Conservation (phyloP, 35 echinoderm and acorn worm genomes). For the Ptychodera flava region DNA sequence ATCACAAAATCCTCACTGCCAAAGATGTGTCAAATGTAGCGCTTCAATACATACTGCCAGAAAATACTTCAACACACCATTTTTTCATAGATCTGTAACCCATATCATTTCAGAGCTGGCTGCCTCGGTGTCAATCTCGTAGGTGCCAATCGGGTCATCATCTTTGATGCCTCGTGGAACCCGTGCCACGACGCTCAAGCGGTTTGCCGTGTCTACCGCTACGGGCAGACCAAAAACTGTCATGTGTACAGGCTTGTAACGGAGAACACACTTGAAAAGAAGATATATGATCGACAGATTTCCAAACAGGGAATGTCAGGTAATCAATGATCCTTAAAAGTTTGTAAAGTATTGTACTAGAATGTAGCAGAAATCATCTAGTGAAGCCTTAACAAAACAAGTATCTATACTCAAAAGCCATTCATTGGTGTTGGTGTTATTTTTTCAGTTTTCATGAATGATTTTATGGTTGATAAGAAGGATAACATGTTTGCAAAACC, state of each 20-base stretch:
- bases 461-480: too few species aligned
- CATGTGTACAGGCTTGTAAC: constrained; percentile 91
- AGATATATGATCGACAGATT: constrained; percentile 97
- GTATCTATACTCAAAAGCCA: too few species aligned
- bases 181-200: constrained; percentile 95
- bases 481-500: too few species aligned
- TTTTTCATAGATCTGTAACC: too few species aligned
- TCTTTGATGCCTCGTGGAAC: constrained; percentile 97
- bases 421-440: too few species aligned
- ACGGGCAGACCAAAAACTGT: constrained; percentile 83
- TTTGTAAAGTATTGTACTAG: neutral
- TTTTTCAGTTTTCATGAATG: too few species aligned
- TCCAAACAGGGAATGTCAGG: constrained; percentile 98
- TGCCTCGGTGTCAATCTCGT: constrained; percentile 91
- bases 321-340: neutral
- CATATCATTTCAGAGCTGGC: constrained; percentile 77
- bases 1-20: too few species aligned
- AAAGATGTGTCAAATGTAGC: too few species aligned
- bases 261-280: constrained; percentile 95
- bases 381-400: too few species aligned
- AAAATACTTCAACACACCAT: too few species aligned
- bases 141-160: constrained; percentile 90
- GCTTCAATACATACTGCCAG: too few species aligned
- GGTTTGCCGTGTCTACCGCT: constrained; percentile 79
- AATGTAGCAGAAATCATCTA: neutral